These are phyloP conservation scores for Cephus spinipes DNA, from an alignment of 2,888 invertebrate genomes.

Conservation along the genomic window DNA sequence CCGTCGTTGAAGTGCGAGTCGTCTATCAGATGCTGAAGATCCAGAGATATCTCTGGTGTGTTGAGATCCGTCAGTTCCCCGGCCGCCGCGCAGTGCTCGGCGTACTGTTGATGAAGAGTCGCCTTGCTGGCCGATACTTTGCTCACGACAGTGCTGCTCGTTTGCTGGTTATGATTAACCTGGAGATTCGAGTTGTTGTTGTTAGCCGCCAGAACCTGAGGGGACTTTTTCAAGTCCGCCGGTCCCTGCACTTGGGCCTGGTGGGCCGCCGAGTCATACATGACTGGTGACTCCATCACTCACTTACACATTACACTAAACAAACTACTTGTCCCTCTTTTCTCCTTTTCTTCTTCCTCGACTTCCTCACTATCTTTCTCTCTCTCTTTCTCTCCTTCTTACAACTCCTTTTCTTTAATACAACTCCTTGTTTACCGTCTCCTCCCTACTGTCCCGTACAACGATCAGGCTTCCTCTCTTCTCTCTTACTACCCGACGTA, in stretches of 20 bases:
- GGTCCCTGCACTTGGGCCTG: conserved; percentile 66
- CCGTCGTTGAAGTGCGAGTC: conserved; percentile 90
- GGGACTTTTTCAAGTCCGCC: conserved; percentile 74
- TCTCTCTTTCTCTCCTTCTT: neutral
- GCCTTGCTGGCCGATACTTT: conserved; percentile 70
- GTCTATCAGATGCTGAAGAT: conserved; percentile 92
- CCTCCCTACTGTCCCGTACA: neutral
- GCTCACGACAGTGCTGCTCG: conserved; percentile 67
- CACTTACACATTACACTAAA: conserved; percentile 57
- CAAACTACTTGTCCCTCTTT: neutral
- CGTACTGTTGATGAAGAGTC: conserved; percentile 78
- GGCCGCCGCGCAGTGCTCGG: conserved; percentile 74
- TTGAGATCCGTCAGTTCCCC: conserved; percentile 89
- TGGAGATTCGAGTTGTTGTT: conserved; percentile 62
- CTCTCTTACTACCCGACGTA: neutral
- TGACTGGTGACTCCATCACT: conserved; percentile 85
- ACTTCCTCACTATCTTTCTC: neutral
- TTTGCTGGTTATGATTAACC: conserved; percentile 69
- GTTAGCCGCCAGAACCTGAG: conserved; percentile 67
- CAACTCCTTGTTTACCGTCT: neutral
- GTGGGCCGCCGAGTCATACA: conserved; percentile 81
- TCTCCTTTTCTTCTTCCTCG: neutral
- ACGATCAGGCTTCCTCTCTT: neutral
- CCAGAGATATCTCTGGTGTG: conserved; percentile 92
- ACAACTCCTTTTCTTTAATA: neutral